Evolutionary conservation across 2,888 invertebrate species (phyloP).

Genomic region (Cephus nigrinus): DNA sequence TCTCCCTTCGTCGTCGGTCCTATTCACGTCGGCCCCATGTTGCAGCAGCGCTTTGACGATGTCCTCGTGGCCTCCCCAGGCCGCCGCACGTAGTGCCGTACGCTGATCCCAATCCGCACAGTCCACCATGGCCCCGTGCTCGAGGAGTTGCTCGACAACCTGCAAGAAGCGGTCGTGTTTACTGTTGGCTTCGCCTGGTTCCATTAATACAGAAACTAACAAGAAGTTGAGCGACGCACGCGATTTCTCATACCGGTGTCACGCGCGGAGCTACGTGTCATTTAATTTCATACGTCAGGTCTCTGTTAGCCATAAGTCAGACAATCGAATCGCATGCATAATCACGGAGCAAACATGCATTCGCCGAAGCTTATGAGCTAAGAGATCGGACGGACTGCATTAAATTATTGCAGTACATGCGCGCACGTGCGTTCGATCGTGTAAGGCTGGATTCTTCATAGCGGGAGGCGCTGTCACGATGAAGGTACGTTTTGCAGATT

Average conservation of each 20-base stretch:
- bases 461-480: background rate
- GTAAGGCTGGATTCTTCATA: background rate
- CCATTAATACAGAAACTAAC: background rate
- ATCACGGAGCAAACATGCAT: background rate
- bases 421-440: background rate
- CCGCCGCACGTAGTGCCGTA: slow-evolving; percentile 89
- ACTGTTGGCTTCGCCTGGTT: background rate
- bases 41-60: slow-evolving; percentile 81
- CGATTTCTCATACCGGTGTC: background rate
- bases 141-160: slow-evolving; percentile 84
- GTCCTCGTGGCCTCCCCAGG: slow-evolving; percentile 94
- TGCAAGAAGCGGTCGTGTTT: slow-evolving; percentile 44
- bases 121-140: slow-evolving; percentile 85
- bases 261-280: background rate
- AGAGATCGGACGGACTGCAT: background rate
- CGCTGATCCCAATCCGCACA: slow-evolving; percentile 88
- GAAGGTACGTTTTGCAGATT: background rate
- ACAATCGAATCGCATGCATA: background rate
- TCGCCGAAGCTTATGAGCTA: background rate
- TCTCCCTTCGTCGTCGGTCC: slow-evolving; percentile 89
- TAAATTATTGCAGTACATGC: background rate
- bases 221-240: background rate
- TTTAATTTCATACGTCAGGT: background rate
- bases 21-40: slow-evolving; percentile 82
- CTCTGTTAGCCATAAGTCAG: background rate